Evolutionary conservation across 2,888 invertebrate genomes (phyloP), one percentile per base, ranked within the genome.

Genomic region (Ptycholaimellus sp.): DNA sequence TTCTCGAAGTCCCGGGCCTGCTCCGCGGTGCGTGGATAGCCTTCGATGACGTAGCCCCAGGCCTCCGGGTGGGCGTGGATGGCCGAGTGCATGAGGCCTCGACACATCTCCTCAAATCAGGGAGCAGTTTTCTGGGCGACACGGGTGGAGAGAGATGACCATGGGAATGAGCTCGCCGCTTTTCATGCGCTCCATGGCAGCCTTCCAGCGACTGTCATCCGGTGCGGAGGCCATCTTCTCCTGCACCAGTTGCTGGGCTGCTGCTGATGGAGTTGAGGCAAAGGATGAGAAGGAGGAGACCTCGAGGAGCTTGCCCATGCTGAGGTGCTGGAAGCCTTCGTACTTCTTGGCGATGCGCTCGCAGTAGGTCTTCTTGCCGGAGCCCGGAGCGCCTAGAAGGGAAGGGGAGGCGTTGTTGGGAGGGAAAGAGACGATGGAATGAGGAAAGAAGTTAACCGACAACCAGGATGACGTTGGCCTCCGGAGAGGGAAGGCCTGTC

Each of bases 1-100:
- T 38, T 33, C 36, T 57, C 55, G 40, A 58, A 55, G 28, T 59
- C 59, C 21, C 48, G 45, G 1, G 56, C 52, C 39, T 65, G 64
- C 5, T 50, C 46, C 42, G 56, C 40, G 16, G 57, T 57, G 35
- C 63, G 46, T 4, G 64, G 64, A 44, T 58, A 65, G 3, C 64
- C 63, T 41, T 62, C 61, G 14, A 65, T 50, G n/a, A 65, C 54
- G 42, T 61, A 58, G 16, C 64, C 64, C 45, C 56, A 56, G 25
- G 58, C 57, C 21, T 51, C 42, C 5, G 41, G 40, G 39, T 51
- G 44, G 23, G 44, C 44, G 40, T 54, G 52, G 14, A 64, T 42
- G 6, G 49, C 49, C 9, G 50, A 44, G 32, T 52, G 46, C 3
- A 64, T 38, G 14, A 61, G 40, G 14, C 58, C 56, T 3, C 54